Conservation (phyloP, 2,113 vertebrate genomes). For the Thamnaconus septentrionalis region DNA sequence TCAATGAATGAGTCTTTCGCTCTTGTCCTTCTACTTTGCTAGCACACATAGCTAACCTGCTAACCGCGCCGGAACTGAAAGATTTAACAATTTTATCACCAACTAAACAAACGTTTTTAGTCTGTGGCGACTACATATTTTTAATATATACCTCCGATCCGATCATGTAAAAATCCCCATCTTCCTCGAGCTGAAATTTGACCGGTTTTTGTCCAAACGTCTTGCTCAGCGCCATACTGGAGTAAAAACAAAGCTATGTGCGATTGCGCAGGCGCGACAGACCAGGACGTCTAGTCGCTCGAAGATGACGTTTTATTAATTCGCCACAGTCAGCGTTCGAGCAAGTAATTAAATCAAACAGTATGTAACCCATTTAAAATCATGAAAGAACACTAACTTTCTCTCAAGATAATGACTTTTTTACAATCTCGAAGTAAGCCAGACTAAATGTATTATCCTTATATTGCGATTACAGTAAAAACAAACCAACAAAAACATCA, state of each 20-base stretch:
- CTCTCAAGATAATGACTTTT: no score
- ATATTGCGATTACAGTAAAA: no score
- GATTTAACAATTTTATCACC: background rate
- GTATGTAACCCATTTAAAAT: no score
- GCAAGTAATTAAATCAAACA: no score
- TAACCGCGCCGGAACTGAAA: background rate
- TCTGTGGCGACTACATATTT: background rate
- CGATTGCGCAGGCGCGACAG: slow-evolving; percentile 64
- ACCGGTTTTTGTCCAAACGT: slow-evolving; percentile 95
- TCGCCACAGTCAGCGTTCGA: background rate
- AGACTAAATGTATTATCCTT: no score
- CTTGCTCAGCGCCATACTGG: slow-evolving; percentile 92
- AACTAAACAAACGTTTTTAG: rapidly evolving
- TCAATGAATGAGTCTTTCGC: slow-evolving; percentile 31
- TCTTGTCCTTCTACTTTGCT: background rate
- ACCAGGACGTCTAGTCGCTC: slow-evolving; percentile 1
- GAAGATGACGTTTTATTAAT: slow-evolving; percentile 26
- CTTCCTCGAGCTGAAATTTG: slow-evolving; percentile 92
- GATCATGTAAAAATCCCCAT: slow-evolving; percentile 93
- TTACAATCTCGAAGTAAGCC: no score
- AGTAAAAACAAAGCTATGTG: slow-evolving; percentile 68
- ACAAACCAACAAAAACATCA: no score
- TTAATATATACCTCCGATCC: slow-evolving; percentile 84
- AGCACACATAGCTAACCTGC: slow-evolving; percentile 27
- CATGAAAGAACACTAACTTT: no score